Conservation (phyloP, 2,888 invertebrate species). For the Ecliptopera silaceata region DNA sequence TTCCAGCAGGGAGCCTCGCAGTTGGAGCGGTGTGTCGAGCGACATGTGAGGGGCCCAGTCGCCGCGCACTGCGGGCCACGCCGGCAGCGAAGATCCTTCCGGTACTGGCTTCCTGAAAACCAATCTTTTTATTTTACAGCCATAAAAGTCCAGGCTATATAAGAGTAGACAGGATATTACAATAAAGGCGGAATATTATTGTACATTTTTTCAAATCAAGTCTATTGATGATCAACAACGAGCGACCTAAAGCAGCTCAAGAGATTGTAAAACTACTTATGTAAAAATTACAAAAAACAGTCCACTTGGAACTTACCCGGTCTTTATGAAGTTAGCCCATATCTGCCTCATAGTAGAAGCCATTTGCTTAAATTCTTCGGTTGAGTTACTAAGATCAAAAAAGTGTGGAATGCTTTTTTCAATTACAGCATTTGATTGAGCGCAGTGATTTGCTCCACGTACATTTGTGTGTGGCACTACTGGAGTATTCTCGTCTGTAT, state of each 20-base stretch:
- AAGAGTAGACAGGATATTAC: too few relatives aligned
- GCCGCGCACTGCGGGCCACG: constrained; percentile 47
- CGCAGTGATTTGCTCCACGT: constrained; percentile 47
- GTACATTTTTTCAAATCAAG: too few relatives aligned
- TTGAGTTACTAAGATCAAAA: constrained; percentile 1
- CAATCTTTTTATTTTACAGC: background rate
- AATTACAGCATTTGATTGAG: constrained; percentile 42
- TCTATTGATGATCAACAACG: too few relatives aligned
- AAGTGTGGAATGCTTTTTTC: constrained; percentile 28
- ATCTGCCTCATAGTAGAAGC: constrained; percentile 41
- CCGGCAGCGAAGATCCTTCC: constrained; percentile 32
- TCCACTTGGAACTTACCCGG: constrained; percentile 48
- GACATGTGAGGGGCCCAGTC: constrained; percentile 49
- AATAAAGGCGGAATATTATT: too few relatives aligned
- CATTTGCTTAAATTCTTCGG: constrained; percentile 38
- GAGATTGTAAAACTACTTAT: too few relatives aligned
- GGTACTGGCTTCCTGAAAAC: constrained; percentile 7
- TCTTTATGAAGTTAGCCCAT: constrained; percentile 53
- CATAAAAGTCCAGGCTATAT: too few relatives aligned
- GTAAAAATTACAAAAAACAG: too few relatives aligned
- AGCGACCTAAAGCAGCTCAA: too few relatives aligned
- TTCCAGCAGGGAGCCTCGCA: constrained; percentile 39
- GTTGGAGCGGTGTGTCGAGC: constrained; percentile 38
- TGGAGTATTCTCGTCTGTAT: constrained; percentile 39
- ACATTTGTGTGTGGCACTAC: constrained; percentile 38